Conservation (phyloP, 1,140 invertebrate species). For the Helicoverpa zea region DNA sequence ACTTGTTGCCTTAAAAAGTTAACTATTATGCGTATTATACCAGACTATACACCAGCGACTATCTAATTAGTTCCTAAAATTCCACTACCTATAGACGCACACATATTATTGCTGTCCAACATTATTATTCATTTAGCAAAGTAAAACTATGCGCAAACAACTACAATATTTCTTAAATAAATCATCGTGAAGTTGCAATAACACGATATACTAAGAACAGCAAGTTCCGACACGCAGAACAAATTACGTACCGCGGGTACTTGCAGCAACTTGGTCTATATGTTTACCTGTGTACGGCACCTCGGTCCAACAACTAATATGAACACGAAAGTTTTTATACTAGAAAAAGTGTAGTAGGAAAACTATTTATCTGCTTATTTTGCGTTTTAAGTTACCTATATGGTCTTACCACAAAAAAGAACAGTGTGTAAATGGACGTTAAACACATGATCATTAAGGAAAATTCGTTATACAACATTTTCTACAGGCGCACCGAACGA, state of each 20-base stretch:
- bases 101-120: background rate
- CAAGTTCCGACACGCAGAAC: slow-evolving; percentile 12
- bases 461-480: too few relatives aligned
- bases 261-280: background rate
- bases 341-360: background rate
- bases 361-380: too few relatives aligned
- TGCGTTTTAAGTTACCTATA: too few relatives aligned
- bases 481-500: too few relatives aligned
- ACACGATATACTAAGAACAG: background rate
- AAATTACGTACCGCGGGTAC: slow-evolving; percentile 12
- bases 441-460: too few relatives aligned
- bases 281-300: background rate
- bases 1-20: too few relatives aligned
- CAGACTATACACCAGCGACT: background rate
- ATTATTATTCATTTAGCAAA: slow-evolving; percentile 27
- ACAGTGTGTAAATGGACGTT: too few relatives aligned
- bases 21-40: background rate
- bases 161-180: slow-evolving; percentile 34
- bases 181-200: slow-evolving; percentile 30
- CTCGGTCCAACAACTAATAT: background rate
- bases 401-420: too few relatives aligned
- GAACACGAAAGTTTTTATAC: slow-evolving; percentile 3
- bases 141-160: slow-evolving; percentile 12
- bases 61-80: background rate
- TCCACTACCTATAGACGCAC: background rate